Conservation (phyloP, 2,797 vertebrate species). For the Melopsittacus undulatus region DNA sequence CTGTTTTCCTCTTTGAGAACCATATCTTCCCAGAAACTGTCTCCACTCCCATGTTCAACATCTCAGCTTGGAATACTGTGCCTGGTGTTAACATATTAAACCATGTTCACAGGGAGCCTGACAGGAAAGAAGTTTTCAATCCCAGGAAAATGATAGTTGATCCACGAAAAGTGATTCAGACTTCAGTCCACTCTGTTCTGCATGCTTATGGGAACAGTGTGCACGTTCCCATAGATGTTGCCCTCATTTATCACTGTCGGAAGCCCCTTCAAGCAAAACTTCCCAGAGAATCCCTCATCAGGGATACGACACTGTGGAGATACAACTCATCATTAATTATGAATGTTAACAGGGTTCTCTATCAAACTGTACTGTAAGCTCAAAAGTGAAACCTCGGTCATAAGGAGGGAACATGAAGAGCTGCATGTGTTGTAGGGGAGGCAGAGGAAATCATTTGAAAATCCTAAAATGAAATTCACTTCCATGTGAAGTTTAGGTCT, state of each 20-base stretch:
- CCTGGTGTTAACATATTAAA: slow-evolving; percentile 66
- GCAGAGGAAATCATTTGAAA: no score
- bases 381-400: not conserved
- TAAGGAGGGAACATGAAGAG: not conserved
- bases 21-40: slow-evolving; percentile 76
- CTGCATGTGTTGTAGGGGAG: not conserved
- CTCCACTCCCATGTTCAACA: slow-evolving; percentile 60
- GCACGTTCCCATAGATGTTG: slow-evolving; percentile 37
- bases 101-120: slow-evolving; percentile 59
- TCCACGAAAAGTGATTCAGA: slow-evolving; percentile 65
- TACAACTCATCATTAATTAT: slow-evolving; percentile 48
- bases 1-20: slow-evolving; percentile 78
- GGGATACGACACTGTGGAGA: slow-evolving; percentile 53
- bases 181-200: slow-evolving; percentile 67
- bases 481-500: not conserved
- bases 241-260: slow-evolving; percentile 62
- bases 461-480: not conserved
- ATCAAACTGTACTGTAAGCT: not conserved
- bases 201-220: not conserved
- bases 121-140: not conserved
- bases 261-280: slow-evolving; percentile 33
- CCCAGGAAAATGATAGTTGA: slow-evolving; percentile 67
- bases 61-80: slow-evolving; percentile 46
- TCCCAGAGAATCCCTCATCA: slow-evolving; percentile 46
- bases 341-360: slow-evolving; percentile 63